Evolutionary conservation across 2,797 vertebrate species (phyloP).

Genomic region (Peromyscus melanophrys): DNA sequence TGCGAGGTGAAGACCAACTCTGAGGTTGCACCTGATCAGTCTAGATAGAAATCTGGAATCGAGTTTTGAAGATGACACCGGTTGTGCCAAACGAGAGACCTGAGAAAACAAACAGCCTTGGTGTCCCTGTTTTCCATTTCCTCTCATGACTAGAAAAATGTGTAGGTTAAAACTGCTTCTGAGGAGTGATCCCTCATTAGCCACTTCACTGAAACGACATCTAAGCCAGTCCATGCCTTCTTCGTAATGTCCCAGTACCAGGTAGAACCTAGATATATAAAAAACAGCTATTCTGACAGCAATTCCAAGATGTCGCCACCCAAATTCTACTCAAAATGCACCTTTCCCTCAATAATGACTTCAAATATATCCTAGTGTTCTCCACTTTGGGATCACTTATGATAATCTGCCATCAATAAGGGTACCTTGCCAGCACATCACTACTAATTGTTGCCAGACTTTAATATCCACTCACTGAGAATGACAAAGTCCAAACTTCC

Average conservation of each 20-base stretch:
- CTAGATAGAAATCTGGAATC: not conserved
- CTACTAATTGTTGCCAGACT: not conserved
- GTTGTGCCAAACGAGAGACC: not conserved
- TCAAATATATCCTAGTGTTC: not conserved
- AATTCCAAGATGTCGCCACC: constrained; percentile 11
- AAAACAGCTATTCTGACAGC: not conserved
- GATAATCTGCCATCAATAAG: not conserved
- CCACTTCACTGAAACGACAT: not conserved
- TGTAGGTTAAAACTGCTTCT: constrained; percentile 36
- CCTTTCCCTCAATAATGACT: not conserved
- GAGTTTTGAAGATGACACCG: not conserved
- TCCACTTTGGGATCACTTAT: not conserved
- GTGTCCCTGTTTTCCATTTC: constrained; percentile 43
- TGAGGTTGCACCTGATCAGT: not conserved
- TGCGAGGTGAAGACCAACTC: not conserved
- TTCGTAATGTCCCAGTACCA: not conserved
- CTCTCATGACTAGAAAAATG: not conserved
- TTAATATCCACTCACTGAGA: constrained; percentile 32
- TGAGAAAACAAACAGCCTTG: not conserved
- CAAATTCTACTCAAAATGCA: not conserved
- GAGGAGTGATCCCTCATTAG: not conserved
- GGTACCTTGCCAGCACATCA: not conserved
- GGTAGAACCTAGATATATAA: not conserved
- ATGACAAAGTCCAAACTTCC: not conserved
- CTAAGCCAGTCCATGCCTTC: not conserved